Percentiles rank a stretch among this genome's conserved stretches.
These are phyloP conservation scores for Corydoras maculifer DNA, from an alignment of 2,113 vertebrate genomes.

Conservation along the genomic window DNA sequence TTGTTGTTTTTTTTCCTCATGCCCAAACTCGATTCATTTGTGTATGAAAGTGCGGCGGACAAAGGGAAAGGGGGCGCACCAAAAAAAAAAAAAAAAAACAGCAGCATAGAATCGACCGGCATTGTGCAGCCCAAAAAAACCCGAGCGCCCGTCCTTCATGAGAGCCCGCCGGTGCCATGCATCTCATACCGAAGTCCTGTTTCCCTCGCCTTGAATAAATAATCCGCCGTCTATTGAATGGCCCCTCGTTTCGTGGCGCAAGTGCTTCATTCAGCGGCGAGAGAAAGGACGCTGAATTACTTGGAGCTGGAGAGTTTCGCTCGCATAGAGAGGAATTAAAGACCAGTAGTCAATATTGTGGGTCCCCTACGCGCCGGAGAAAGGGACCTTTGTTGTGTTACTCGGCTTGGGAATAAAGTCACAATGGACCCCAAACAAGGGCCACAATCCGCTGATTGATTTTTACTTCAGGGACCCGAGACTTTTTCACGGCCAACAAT, in stretches of 20 bases:
- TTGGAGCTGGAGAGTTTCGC: conserved; percentile 67
- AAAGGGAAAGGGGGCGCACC: background rate
- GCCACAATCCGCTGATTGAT: conserved; percentile 68
- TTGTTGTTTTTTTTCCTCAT: conserved; percentile 9
- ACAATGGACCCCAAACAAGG: conserved; percentile 74
- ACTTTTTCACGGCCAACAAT: conserved; percentile 65
- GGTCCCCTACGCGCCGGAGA: conserved; percentile 67
- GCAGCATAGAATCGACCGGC: conserved; percentile 56
- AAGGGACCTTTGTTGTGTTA: conserved; percentile 71
- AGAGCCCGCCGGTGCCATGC: conserved; percentile 55
- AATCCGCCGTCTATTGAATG: conserved; percentile 67
- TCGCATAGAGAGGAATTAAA: conserved; percentile 68
- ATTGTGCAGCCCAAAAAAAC: conserved; percentile 34
- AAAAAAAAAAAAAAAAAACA: conserved; percentile 43
- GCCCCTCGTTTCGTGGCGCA: conserved; percentile 60
- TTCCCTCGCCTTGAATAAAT: conserved; percentile 67
- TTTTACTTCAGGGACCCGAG: conserved; percentile 73
- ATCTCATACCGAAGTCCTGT: conserved; percentile 62
- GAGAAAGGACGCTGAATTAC: conserved; percentile 68
- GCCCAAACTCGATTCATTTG: conserved; percentile 35
- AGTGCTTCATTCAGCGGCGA: conserved; percentile 56
- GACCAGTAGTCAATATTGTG: conserved; percentile 76
- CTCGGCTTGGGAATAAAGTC: conserved; percentile 68
- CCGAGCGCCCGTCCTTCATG: conserved; percentile 59
- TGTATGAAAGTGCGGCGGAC: conserved; percentile 15